Evolutionary conservation across 2,113 vertebrate species (phyloP), one percentile per base, ranked within the genome.

Genomic region (Melanerpes formicivorus): DNA sequence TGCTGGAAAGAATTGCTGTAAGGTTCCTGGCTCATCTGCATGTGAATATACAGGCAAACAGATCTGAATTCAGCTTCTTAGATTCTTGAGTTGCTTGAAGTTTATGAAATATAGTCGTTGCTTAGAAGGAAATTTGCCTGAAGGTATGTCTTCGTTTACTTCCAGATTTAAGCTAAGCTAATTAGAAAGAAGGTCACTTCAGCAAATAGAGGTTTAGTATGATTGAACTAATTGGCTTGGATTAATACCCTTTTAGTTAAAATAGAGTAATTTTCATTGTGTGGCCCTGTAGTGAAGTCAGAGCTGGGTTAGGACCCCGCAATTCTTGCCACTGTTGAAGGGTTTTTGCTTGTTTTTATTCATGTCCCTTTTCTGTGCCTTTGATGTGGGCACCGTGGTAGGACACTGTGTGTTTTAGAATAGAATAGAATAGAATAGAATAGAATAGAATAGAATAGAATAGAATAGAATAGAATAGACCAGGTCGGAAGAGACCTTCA

Each of bases 221-320:
- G 23, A 63, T 58, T 75, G 70, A 84, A 29, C 32, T 96, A 90
- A 96, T 92, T 84, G 71, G 10, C 74, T 87, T 42, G 60, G 27
- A 88, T 84, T 92, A 76, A 87, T 69, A 81, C 9, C 19, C 26
- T 92, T 88, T 94, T 80, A 90, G 80, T 94, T 81, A 81, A 93
- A 93, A 81, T 5, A 32, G 73, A 77, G 56, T 77, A 0, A 75
- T 79, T 90, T 79, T 48, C 60, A 34, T 12, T 6, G 7, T 55
- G 48, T 17, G 15, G n/a, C 37, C 48, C 26, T 18, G 17, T 12
- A 55, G 63, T 29, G 50, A 50, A 91, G 64, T 26, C 60, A 27
- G 37, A 3, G 4, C 74, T 84, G 77, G 77, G 58, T 80, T 52
- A 80, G 32, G 44, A 78, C 66, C 26, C 13, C n/a, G 75, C 30